These are phyloP conservation scores for Pogonognathellus flavescens DNA, from an alignment of 1,140 invertebrate genomes.

Conservation along the genomic window DNA sequence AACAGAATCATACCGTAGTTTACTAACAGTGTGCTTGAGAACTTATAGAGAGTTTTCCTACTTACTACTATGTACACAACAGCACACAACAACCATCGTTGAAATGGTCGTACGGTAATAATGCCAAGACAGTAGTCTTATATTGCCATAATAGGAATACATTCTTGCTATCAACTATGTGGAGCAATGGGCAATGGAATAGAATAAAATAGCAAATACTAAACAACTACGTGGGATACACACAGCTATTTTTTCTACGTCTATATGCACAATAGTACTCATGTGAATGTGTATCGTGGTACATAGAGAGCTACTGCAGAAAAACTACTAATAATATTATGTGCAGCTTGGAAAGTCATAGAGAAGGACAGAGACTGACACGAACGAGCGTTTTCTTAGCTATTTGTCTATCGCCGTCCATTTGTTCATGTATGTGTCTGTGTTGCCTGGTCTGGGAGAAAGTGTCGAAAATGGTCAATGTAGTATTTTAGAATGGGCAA, in stretches of 20 bases:
- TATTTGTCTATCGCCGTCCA: too few relatives aligned
- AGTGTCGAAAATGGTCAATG: conserved; percentile 54
- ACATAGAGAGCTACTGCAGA: neutral
- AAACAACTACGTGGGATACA: conserved; percentile 23
- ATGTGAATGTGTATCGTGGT: neutral
- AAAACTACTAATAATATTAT: conserved; percentile 9
- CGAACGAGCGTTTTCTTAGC: neutral
- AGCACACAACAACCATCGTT: conserved; percentile 31
- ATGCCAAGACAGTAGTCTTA: conserved; percentile 38
- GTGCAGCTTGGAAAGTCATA: neutral
- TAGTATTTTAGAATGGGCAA: conserved; percentile 46
- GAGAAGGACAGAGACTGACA: neutral
- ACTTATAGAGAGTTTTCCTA: neutral
- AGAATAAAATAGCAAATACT: conserved; percentile 50
- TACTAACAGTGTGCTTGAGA: neutral
- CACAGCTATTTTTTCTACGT: neutral
- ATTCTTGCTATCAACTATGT: conserved; percentile 40
- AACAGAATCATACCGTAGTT: too few relatives aligned
- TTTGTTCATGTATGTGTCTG: too few relatives aligned
- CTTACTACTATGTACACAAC: conserved; percentile 7
- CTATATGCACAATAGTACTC: too few relatives aligned
- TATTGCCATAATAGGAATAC: conserved; percentile 45
- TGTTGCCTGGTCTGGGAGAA: neutral
- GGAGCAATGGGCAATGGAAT: conserved; percentile 45
- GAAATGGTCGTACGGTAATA: conserved; percentile 22